These are phyloP conservation scores for Agrypnus murinus DNA, from an alignment of 2,888 invertebrate genomes.

Conservation along the genomic window DNA sequence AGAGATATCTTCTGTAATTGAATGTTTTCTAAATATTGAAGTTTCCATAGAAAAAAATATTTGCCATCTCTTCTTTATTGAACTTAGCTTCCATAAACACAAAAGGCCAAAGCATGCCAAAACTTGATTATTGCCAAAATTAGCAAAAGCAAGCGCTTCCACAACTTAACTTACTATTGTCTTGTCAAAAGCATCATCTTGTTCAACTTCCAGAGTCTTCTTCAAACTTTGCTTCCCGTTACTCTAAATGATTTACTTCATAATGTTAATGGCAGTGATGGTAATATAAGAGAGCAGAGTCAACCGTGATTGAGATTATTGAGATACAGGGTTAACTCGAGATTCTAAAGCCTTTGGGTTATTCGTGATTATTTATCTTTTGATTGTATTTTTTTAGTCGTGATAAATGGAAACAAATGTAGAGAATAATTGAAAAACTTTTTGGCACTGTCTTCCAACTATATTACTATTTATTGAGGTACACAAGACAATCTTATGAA, in stretches of 20 bases:
- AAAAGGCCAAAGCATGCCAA: slow-evolving; percentile 8
- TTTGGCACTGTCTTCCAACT: too few species aligned
- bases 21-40: not conserved
- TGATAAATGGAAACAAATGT: too few species aligned
- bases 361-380: too few species aligned
- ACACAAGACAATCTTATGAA: too few species aligned
- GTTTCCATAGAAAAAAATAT: slow-evolving; percentile 1
- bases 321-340: slow-evolving; percentile 11
- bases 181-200: too few species aligned
- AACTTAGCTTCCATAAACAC: slow-evolving; percentile 8
- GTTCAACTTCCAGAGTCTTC: slow-evolving; percentile 17
- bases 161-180: not conserved
- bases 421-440: too few species aligned
- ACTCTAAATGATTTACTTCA: slow-evolving; percentile 27
- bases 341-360: not conserved
- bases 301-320: slow-evolving; percentile 4
- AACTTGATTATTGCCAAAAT: slow-evolving; percentile 12
- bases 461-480: too few species aligned
- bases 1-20: slow-evolving; percentile 8
- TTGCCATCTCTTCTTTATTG: not conserved
- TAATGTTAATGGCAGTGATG: not conserved
- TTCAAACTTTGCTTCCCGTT: slow-evolving; percentile 37
- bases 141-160: slow-evolving; percentile 29
- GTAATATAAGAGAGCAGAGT: not conserved
- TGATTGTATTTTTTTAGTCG: too few species aligned